Percentiles rank a stretch among this genome's conserved stretches.
phyloP scores from a whole-genome alignment of 2,888 invertebrate genomes.

The Hemicrepidius hirtus region DNA sequence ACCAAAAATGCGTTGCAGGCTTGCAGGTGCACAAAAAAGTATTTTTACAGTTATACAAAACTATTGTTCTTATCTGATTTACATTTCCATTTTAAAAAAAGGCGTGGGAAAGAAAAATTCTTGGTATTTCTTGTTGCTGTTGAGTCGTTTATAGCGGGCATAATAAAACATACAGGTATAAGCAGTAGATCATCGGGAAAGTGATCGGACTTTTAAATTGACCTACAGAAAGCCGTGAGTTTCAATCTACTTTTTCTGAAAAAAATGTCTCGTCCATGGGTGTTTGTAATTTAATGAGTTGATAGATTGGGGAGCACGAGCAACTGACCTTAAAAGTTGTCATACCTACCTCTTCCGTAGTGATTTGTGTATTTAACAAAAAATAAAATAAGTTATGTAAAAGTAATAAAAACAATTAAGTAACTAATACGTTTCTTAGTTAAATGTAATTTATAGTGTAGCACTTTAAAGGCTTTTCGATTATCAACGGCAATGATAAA shows the following conservation, averaged over 20 bases:
- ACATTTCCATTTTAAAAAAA: conserved; percentile 47
- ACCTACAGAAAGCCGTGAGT: no score
- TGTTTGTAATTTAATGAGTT: no score
- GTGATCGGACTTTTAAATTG: no score
- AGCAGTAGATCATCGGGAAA: no score
- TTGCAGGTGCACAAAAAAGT: conserved; percentile 53
- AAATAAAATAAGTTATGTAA: no score
- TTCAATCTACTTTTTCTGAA: no score
- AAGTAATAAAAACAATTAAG: conserved; percentile 39
- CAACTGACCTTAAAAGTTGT: no score
- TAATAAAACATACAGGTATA: conserved; percentile 14
- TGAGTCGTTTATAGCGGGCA: neutral
- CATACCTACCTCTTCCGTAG: no score
- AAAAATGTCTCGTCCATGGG: no score
- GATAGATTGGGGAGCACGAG: no score
- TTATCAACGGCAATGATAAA: conserved; percentile 37
- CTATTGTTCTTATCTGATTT: conserved; percentile 54
- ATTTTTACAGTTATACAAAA: conserved; percentile 52
- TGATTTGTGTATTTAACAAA: no score
- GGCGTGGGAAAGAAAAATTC: conserved; percentile 52
- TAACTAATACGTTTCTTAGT: conserved; percentile 41
- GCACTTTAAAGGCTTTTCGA: conserved; percentile 25
- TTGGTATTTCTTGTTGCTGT: conserved; percentile 41
- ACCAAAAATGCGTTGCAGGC: conserved; percentile 53
- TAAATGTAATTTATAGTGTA: conserved; percentile 27